phyloP scores from a whole-genome alignment of 2,113 vertebrate genomes.

The Elanoides forficatus region DNA sequence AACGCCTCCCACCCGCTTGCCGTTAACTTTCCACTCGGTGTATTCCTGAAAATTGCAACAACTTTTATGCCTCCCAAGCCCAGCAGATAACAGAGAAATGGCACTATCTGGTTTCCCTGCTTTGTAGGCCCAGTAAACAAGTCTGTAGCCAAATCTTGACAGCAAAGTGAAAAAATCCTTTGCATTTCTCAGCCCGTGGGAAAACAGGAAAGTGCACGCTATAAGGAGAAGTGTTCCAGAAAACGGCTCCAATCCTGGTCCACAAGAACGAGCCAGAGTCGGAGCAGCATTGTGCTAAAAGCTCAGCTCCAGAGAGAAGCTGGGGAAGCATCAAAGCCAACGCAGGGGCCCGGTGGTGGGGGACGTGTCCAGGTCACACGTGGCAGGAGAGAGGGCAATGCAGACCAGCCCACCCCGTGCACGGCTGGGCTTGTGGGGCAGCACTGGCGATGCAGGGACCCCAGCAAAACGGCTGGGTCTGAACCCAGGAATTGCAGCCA shows the following conservation, averaged over 20 bases:
- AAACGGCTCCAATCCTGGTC: neutral
- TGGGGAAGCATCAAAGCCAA: neutral
- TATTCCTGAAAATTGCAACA: neutral
- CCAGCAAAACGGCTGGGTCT: neutral
- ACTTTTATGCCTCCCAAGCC: neutral
- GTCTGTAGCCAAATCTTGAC: constrained; percentile 42
- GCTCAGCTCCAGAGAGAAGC: neutral
- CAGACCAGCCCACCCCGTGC: accelerated
- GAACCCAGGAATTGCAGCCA: accelerated
- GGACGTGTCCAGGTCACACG: accelerated
- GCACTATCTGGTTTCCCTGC: constrained; percentile 53
- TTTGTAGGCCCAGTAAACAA: constrained; percentile 36
- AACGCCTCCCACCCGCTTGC: neutral
- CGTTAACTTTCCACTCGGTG: neutral
- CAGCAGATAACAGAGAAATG: constrained; percentile 24
- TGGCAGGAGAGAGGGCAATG: neutral
- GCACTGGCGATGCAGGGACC: accelerated
- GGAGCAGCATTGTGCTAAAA: neutral
- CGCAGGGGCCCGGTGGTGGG: accelerated
- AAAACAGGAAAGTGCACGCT: constrained; percentile 44
- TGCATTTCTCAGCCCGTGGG: neutral
- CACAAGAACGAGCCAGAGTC: accelerated
- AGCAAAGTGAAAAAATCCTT: constrained; percentile 46
- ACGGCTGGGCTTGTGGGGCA: neutral
- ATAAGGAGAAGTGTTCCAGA: neutral